Evolutionary conservation across 2,113 vertebrate genomes (phyloP), one percentile per base, ranked within the genome.

Genomic region (Bambusicola thoracicus): DNA sequence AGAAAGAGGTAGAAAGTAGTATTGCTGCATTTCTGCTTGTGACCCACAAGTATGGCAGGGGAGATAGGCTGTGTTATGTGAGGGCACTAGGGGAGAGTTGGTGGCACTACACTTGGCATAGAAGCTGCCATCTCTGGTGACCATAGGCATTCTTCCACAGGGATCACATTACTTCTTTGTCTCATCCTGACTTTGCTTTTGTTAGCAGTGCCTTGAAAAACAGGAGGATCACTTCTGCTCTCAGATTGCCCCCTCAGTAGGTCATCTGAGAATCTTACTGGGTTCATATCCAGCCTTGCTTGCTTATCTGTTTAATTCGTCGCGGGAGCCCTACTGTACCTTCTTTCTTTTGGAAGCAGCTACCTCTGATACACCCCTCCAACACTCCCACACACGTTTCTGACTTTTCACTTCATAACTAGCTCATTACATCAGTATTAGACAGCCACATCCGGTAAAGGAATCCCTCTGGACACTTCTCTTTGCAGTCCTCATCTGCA

Each of bases 351-450:
- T 30, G 46, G 66, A 83, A 96, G n/a, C 59, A 84, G 32, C 79
- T 73, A 88, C 41, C 62, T 34, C 58, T n/a, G 75, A 43, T 21
- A 53, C 75, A 44, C 40, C 59, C 38, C 58, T 93, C 38, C 83
- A 83, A 38, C 18, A n/a, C 76, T 83, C 85, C 82, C 89, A 94
- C 88, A 68, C 51, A 66, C 59, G 44, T 46, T 70, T 95, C 53
- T 86, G 58, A 72, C 48, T 74, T 88, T 83, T 85, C 87, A 27
- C 62, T 91, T 87, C 79, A 30, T 68, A 75, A 44, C 53, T 81
- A 78, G 36, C n/a, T 90, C 46, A 78, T 93, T 86, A 62, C 49
- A 93, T 89, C 81, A 80, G 51, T 36, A 25, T 79, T 72, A 93
- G 62, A 48, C 56, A 4, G 8, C 36, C 48, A 7, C 59, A 92